Base-by-base conservation (phyloP, 1,140 invertebrate species). In the Grapholita molesta region DNA sequence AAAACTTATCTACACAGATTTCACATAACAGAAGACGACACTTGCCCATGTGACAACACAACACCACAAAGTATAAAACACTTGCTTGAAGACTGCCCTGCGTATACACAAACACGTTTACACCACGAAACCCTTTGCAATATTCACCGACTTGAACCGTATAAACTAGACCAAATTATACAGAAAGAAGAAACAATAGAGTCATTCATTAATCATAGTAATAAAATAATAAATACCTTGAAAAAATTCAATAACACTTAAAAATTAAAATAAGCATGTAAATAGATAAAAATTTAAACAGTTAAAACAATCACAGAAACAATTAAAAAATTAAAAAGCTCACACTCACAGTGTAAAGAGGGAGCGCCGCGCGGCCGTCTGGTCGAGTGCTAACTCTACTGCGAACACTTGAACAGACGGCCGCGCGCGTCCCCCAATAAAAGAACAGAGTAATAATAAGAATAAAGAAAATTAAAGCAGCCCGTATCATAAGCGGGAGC, bases 1-100 rank as follows among this genome's bases (percentile, higher is more conserved):
- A 69, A 70, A 32, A 12, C 30, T 28, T 77, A 77, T 28, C 32
- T 72, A 15, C 18, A 68, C 15, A 52, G 70, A 64, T 71, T 73
- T 12, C 52, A 71, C 7, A 71, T 74, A 5, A 69, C 67, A 12
- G 18, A 33, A 0, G 21, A 67, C 24, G 64, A 70, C 7, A 24
- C 9, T 1, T 76, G 74, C 33, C 71, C 68, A 1, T 75, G 69
- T 35, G 68, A 76, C 42, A 12, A 64, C n/a, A 18, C 7, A 0
- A 24, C 57, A 8, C 7, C 21, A 3, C 70, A 76, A 42, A 66
- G 38, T 0, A 7, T 70, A 0, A 2, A 67, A 15, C 74, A 76
- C 24, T 42, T 71, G 0, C 15, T 73, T 2, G 9, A 23, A 24
- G n/a, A 57, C 0, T 70, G 72, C 48, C 72, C 68, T 5, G 1